Evolutionary conservation across 2,888 invertebrate genomes (phyloP), one percentile per base, ranked within the genome.

Genomic region (Belgica antarctica): DNA sequence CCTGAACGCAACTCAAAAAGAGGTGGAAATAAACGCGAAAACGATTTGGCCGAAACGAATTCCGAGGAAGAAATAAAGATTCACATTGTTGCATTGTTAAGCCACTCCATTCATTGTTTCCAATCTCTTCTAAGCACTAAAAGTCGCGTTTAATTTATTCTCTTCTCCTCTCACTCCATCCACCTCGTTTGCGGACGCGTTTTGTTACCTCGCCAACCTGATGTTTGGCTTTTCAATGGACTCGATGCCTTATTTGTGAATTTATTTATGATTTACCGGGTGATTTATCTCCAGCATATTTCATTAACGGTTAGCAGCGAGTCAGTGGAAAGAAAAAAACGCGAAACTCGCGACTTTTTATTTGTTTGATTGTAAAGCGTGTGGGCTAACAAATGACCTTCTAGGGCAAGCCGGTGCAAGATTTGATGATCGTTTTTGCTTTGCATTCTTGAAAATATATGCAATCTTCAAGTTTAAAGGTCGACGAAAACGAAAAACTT

Each of bases 81-180:
- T 10, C 31, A 41, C 41, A 41, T 10, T 41, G 41, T 41, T 41
- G 41, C 41, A 41, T 41, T 41, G 41, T 41, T 41, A 41, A 41
- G 12, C 10, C 15, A 15, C 41, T 41, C n/a, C 41, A 41, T 41
- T 41, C 41, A 41, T 41, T 41, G 41, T 41, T 41, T 41, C 10
- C 41, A 12, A 41, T 41, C 41, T n/a, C n/a, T n/a, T 10, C 41
- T 41, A 41, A 41, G 41, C 41, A 41, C 41, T 41, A 41, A 41
- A 41, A 41, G 4, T 31, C 31, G n/a, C 41, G 3, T 41, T 41
- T 41, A 41, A 41, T 41, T 41, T 41, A 41, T 41, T 10, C 15
- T 12, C n/a, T 41, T 41, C 41, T n/a, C 41, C 15, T 31, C 10
- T 10, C 5, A 31, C 31, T 31, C 10, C 41, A n/a, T 34, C 34